Evolutionary conservation across 2,888 invertebrate genomes (phyloP).

Genomic region (Scaptomyza polygonia): DNA sequence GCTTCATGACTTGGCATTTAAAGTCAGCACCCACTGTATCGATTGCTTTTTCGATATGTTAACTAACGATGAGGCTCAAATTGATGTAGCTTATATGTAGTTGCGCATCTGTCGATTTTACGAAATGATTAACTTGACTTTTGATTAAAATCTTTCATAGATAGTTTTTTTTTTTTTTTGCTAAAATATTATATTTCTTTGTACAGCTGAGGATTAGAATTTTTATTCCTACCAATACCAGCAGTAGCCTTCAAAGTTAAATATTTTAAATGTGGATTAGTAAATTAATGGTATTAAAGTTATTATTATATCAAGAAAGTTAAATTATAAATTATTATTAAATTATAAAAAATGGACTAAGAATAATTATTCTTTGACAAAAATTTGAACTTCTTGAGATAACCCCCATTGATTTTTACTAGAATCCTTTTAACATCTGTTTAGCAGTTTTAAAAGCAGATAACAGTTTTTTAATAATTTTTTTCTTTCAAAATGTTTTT

Average conservation of each 20-base stretch:
- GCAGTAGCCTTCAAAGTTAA: no score
- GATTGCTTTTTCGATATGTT: conserved; percentile 1
- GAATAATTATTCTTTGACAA: no score
- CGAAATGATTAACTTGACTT: not conserved
- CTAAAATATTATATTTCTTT: not conserved
- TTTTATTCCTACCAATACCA: not conserved
- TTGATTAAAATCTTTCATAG: not conserved
- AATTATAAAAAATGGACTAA: no score
- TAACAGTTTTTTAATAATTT: no score
- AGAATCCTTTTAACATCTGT: no score
- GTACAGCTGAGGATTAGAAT: not conserved
- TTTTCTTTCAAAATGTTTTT: no score
- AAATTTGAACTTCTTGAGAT: no score
- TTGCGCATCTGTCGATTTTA: conserved; percentile 6
- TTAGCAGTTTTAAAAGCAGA: no score
- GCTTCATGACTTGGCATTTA: conserved; percentile 77
- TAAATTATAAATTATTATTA: conserved; percentile 2
- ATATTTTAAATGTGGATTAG: not conserved
- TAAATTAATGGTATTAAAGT: not conserved
- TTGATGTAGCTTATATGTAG: not conserved
- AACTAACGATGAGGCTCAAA: conserved; percentile 13
- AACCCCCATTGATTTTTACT: no score
- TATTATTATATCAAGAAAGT: no score
- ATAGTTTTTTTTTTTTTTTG: no score
- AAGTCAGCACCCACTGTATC: conserved; percentile 51